phyloP scores from a whole-genome alignment of 2,888 invertebrate genomes.

The Congeria kusceri region DNA sequence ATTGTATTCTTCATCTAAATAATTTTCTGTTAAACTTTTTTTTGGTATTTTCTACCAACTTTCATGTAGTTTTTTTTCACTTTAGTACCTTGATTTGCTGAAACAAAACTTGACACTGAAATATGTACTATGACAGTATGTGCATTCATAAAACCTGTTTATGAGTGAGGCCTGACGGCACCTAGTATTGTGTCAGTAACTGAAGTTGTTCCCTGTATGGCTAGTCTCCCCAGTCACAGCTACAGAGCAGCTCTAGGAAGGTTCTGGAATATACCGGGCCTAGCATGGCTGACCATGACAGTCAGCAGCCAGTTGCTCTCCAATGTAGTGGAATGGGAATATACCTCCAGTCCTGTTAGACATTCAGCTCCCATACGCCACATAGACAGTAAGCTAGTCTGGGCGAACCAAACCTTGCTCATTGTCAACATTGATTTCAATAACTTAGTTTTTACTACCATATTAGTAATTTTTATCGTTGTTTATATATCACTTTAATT shows the following conservation, averaged over 20 bases:
- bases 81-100: too few species aligned
- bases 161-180: too few species aligned
- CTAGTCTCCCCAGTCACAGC: conserved; percentile 76
- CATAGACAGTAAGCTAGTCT: conserved; percentile 43
- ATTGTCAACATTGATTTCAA: conserved; percentile 51
- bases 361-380: conserved; percentile 71
- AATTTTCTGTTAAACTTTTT: too few species aligned
- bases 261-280: conserved; percentile 79
- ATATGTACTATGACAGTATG: too few species aligned
- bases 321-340: conserved; percentile 79
- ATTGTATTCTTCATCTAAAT: too few species aligned
- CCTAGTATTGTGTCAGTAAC: too few species aligned
- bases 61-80: too few species aligned
- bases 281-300: conserved; percentile 59
- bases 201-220: conserved; percentile 76
- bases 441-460: too few species aligned
- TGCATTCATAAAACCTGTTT: too few species aligned
- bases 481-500: too few species aligned
- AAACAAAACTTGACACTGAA: too few species aligned
- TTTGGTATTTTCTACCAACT: too few species aligned
- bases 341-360: conserved; percentile 67
- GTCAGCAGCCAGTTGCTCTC: conserved; percentile 67
- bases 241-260: conserved; percentile 67
- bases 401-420: conserved; percentile 31
- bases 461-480: not conserved